These are phyloP conservation scores for Ladona fulva DNA, from an alignment of 1,140 invertebrate genomes.

Conservation along the genomic window DNA sequence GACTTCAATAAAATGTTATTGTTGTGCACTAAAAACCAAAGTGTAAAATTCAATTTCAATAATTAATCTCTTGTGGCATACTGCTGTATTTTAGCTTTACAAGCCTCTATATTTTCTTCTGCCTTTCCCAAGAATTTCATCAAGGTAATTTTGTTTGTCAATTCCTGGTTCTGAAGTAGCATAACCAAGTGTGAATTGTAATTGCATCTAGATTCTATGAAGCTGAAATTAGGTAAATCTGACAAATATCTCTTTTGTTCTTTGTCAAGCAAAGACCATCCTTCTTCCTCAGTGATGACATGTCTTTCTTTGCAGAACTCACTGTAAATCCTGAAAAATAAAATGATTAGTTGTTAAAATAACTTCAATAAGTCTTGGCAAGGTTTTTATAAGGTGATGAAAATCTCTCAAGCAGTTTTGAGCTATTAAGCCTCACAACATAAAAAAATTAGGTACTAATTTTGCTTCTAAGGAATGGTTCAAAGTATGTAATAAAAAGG, in stretches of 20 bases:
- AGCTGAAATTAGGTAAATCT: background rate
- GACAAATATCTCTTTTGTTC: background rate
- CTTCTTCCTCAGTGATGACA: background rate
- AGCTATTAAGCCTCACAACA: too few species aligned
- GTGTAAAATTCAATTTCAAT: background rate
- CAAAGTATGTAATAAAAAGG: too few species aligned
- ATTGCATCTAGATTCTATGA: too few species aligned
- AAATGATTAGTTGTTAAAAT: too few species aligned
- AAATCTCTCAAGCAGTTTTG: too few species aligned
- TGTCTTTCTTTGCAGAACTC: background rate
- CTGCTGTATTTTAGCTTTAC: background rate
- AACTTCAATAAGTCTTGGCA: too few species aligned
- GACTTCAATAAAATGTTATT: too few species aligned
- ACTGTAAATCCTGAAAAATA: background rate
- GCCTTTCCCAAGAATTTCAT: background rate
- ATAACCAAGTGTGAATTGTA: too few species aligned
- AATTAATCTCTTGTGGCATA: background rate
- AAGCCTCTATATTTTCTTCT: background rate
- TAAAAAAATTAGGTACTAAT: too few species aligned
- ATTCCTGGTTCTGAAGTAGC: too few species aligned
- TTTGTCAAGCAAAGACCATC: background rate
- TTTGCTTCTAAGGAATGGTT: too few species aligned
- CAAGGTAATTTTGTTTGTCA: background rate
- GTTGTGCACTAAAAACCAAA: background rate
- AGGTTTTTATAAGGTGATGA: too few species aligned